Evolutionary conservation across 1,140 invertebrate species (phyloP), one percentile per base, ranked within the genome.

Genomic region (Ericerus pela): DNA sequence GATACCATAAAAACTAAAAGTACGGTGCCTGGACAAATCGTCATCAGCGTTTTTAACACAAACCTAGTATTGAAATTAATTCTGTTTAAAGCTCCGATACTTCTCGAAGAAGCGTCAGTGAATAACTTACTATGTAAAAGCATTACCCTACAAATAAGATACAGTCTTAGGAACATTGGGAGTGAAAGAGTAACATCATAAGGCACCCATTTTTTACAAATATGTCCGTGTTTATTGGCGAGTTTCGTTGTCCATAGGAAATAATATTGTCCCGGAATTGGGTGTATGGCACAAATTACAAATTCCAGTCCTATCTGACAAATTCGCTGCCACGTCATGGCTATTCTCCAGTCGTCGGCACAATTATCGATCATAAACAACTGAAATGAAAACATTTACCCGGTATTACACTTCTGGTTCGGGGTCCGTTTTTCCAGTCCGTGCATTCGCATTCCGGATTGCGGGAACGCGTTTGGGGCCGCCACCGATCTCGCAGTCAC

Each of bases 301-400:
- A 99, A 75, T 73, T 99, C 96, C 62, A 96, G 76, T 29, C 80
- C 76, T 67, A 99, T 93, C 73, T 96, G 90, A 62, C 81, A 79
- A 72, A 93, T 89, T 69, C 93, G 76, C 73, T 93, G 87, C 84
- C 88, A 95, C 57, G 95, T 98, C 84, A 99, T 95, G 60, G 96
- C 95, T 74, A 99, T 99, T 68, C 95, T 79, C 96, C 96, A 99
- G 76, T 99, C 96, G 73, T 99, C 96, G 53, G 96, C 93, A 75
- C 94, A 97, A 78, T 99, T 99, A 79, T 97, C 92, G 75, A 96
- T 96, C 88, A 96, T 94, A 77, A 96, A 96, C 74, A 96, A 79
- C 92, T 96, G 77, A 36, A 76, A 76, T 65, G 63, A 56, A 59
- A 58, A 56, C 30, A 8, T 24, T 10, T 33, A 12, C 27, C n/a